These are phyloP conservation scores for Oreochromis tanganicae DNA, from an alignment of 2,113 vertebrate species.

Conservation along the genomic window DNA sequence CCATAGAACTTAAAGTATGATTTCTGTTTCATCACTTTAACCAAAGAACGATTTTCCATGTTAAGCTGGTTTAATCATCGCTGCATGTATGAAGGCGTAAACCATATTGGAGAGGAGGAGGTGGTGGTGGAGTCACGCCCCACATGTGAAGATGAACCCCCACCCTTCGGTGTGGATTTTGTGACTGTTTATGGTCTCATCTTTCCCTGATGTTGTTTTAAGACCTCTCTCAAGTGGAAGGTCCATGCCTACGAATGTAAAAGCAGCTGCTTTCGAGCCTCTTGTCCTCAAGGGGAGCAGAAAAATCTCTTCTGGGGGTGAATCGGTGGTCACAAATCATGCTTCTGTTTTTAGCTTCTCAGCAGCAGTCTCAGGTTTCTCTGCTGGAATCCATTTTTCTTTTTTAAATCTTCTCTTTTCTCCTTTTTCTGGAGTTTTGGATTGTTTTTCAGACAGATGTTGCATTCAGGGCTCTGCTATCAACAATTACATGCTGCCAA, in stretches of 20 bases:
- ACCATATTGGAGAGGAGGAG: background rate
- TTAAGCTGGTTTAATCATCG: background rate
- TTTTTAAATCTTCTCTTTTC: background rate
- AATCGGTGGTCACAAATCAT: background rate
- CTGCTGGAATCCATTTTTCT: background rate
- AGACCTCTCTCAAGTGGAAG: background rate
- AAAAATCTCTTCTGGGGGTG: background rate
- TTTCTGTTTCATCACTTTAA: background rate
- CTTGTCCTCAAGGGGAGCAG: background rate
- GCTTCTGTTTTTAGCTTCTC: slow-evolving; percentile 14
- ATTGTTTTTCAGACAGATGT: background rate
- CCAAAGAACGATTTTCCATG: background rate
- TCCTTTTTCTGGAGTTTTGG: background rate
- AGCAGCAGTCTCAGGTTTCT: background rate
- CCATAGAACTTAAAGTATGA: background rate
- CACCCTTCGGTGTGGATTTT: background rate
- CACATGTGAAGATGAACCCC: background rate
- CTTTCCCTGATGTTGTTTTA: background rate
- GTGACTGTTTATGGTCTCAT: background rate
- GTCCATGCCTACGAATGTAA: slow-evolving; percentile 11
- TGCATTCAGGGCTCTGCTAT: slow-evolving; percentile 38
- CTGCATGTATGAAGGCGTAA: background rate
- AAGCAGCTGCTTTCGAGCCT: background rate
- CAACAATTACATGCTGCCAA: slow-evolving; percentile 27
- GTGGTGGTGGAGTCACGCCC: background rate